Percentiles rank a stretch among this genome's conserved stretches.
phyloP scores from a whole-genome alignment of 1,140 invertebrate species.

The Bombyx mori region ASM3026992v2 NC_085127.1:9487501-9488000 shows the following conservation, averaged over 20 bases:
- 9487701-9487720: slow-evolving; percentile 30
- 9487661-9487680: slow-evolving; percentile 51
- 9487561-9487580: slow-evolving; percentile 10
- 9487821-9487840: neutral
- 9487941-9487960: no score
- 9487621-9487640: slow-evolving; percentile 43
- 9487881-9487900: no score
- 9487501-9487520: slow-evolving; percentile 1
- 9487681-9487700: slow-evolving; percentile 37
- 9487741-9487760: slow-evolving; percentile 14
- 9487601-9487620: slow-evolving; percentile 6
- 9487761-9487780: no score
- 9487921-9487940: no score
- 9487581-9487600: slow-evolving; percentile 6
- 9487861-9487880: no score
- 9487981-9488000: no score
- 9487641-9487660: slow-evolving; percentile 35
- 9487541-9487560: slow-evolving; percentile 4
- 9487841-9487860: no score
- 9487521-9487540: slow-evolving; percentile 6
- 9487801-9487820: no score
- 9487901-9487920: no score
- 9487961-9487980: no score
- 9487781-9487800: neutral
- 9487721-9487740: slow-evolving; percentile 20